Base-by-base conservation (phyloP, 1,140 invertebrate genomes). In the Laupala kohalensis region DNA sequence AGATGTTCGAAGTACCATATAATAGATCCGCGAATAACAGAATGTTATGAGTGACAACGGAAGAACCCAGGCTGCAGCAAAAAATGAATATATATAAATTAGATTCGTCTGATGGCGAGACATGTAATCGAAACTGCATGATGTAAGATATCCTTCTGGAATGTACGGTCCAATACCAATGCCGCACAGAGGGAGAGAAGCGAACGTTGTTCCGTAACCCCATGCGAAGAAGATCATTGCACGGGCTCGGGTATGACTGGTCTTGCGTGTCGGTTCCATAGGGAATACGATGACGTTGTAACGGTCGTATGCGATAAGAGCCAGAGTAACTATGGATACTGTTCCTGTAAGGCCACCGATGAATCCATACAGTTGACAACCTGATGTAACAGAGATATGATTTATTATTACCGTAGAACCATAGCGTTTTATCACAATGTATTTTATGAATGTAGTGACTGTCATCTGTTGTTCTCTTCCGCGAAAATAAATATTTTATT, bases 101-200 rank as follows among this genome's bases (percentile, higher is more conserved):
- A 26, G 83, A 82, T 69, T 84, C 6, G 5, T 13, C 25, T 24
- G 25, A 4, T 2, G 13, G n/a, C n/a, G 70, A 23, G 24, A 29
- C 27, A 72, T n/a, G 76, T 93, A 93, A 77, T 93, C 90, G 74
- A 91, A 93, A 73, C 90, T 91, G 80, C 91, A 94, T 74, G 88
- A 90, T 6, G 90, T 92, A 67, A 92, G 80, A 73, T 87, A 91
- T 6, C 90, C 90, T 80, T 93, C 91, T 2, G 90, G 89, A 13
- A 90, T 88, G 79, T 92, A 93, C 5, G 82, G 82, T 5, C 89
- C 87, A 15, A 90, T 83, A 6, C 89, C 89, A 26, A 90, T 83
- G 74, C 88, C 83, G 5, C 62, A n/a, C 0, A 90, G 82, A 0
- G 91, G 92, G 67, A 90, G 83, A 1, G 83, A 76, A 1, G 89